Evolutionary conservation across 2,888 invertebrate species (phyloP), one percentile per base, ranked within the genome.

Genomic region (Ectemnius lituratus): DNA sequence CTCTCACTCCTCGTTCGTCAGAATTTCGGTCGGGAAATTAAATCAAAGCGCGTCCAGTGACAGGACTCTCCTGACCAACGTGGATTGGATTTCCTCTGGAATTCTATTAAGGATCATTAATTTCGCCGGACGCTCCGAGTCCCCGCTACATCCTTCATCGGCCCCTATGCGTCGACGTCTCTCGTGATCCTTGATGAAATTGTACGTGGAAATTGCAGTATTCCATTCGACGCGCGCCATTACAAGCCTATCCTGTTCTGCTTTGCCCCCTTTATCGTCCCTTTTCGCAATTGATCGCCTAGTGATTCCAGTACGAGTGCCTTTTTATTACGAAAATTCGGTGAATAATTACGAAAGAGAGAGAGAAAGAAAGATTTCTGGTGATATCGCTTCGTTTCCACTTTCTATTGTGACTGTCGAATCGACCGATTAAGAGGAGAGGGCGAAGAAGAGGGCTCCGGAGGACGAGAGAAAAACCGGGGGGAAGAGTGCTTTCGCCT

Each of bases 401-500:
- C 8, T 37, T 37, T 37, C 37, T 6, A 8, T 37, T 11, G 37
- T 11, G 37, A 37, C 37, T 37, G 37, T 37, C 11, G 37, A 37
- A 37, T 37, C 37, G 37, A 11, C 6, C 8, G 37, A 37, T 37
- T 37, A 37, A 37, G 37, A 37, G 11, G 37, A 37, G 37, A 37
- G 8, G 5, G 37, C 37, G 8, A 37, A 37, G 37, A 6, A 23
- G 23, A 3, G 23, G 23, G 23, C 2, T 20, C 1, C 20, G 20
- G 20, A 20, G 20, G 20, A 20, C 20, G 20, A 23, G 23, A 23
- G 23, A 23, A 20, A 20, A 67, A 72, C 56, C n/a, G n/a, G 57
- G 27, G 62, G 4, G 16, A 8, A 61, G 65, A 70, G 61, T 45
- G 78, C 56, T 62, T 18, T 63, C 73, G 56, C 45, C 60, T 67